A percentile compares a stretch with the other conserved stretches of the same genome.
phyloP scores from a whole-genome alignment of 30 jellyfish, hydroid and myxozoan species.

The Phacellophora camtschatica region DNA sequence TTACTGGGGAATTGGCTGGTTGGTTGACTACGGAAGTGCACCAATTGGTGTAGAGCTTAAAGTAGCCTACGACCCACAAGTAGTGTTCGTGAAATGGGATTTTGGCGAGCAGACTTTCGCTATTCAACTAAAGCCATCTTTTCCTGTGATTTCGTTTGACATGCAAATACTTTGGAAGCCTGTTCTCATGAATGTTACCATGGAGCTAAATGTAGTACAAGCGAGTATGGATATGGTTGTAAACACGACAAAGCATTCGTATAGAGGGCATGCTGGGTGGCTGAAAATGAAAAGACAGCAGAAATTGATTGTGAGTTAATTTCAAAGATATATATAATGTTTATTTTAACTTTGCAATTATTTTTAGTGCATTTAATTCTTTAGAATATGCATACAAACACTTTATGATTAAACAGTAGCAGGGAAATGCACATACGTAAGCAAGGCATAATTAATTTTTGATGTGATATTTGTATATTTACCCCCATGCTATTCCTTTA shows the following conservation, averaged over 20 bases:
- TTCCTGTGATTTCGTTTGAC: constrained; percentile 44
- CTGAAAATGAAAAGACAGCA: constrained; percentile 30
- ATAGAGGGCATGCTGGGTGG: constrained; percentile 57
- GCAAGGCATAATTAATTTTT: too few relatives aligned
- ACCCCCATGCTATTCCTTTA: too few relatives aligned
- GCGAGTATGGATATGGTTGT: neutral
- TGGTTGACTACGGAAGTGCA: constrained; percentile 15
- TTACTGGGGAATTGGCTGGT: constrained; percentile 83
- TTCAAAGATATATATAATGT: too few relatives aligned
- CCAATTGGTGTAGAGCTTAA: constrained; percentile 41
- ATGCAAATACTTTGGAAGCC: constrained; percentile 47
- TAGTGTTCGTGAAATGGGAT: constrained; percentile 12
- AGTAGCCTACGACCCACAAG: constrained; percentile 69
- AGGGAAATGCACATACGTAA: too few relatives aligned
- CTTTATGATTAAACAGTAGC: too few relatives aligned
- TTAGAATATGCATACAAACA: too few relatives aligned
- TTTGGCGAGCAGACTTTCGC: constrained; percentile 37
- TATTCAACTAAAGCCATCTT: constrained; percentile 35
- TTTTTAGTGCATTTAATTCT: too few relatives aligned
- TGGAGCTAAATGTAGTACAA: constrained; percentile 8
- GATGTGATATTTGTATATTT: too few relatives aligned
- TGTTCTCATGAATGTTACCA: neutral
- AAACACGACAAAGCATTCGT: constrained; percentile 37
- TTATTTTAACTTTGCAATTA: too few relatives aligned
- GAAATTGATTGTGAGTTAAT: constrained; percentile 11